Percentiles rank a stretch among this genome's conserved stretches.
phyloP scores from a whole-genome alignment of 2,888 invertebrate species.

The Tipula confusa region DNA sequence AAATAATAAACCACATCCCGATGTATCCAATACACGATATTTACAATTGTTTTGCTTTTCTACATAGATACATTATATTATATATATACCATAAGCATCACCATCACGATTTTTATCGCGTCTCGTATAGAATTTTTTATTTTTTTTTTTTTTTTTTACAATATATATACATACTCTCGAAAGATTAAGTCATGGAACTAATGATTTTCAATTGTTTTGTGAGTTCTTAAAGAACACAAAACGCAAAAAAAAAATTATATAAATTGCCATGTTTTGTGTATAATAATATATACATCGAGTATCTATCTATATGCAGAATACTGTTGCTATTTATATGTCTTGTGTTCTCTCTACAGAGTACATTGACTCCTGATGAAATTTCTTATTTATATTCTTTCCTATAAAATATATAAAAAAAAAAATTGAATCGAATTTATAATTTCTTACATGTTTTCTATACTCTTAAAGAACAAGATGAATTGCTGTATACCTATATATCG shows the following conservation, averaged over 20 bases:
- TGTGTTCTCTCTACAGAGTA: not conserved
- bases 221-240: not conserved
- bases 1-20: slow-evolving; percentile 9
- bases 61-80: not conserved
- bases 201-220: slow-evolving; percentile 25
- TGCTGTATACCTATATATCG: not conserved
- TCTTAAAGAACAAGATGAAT: not conserved
- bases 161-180: not conserved
- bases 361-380: not conserved
- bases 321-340: not conserved
- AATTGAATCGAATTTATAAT: slow-evolving; percentile 1
- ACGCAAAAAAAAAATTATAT: not conserved
- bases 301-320: not conserved
- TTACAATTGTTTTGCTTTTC: not conserved
- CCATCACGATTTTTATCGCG: not conserved
- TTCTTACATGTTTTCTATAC: not conserved
- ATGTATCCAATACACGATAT: not conserved
- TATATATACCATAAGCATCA: not conserved
- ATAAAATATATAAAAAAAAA: not conserved
- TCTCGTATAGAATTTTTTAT: not conserved
- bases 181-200: slow-evolving; percentile 25
- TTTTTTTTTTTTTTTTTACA: not conserved
- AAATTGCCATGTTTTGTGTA: not conserved
- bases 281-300: not conserved
- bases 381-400: slow-evolving; percentile 12